A percentile compares a stretch with the other conserved stretches of the same genome.
phyloP scores from a whole-genome alignment of 2,888 invertebrate species.

The Ormia ochracea region DNA sequence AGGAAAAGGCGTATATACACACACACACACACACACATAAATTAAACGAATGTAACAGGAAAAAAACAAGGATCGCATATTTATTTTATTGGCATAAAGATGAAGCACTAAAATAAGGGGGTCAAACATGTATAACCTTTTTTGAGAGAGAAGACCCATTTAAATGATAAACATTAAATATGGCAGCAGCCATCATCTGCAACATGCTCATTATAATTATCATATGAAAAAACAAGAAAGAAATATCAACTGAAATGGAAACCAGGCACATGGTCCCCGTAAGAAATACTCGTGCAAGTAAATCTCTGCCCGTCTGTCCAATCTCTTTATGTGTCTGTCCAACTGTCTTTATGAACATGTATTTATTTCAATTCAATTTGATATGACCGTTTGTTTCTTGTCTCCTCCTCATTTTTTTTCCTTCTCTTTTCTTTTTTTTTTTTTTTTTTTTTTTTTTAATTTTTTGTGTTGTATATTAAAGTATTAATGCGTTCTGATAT shows the following conservation, averaged over 20 bases:
- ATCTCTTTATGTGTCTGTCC: too few relatives aligned
- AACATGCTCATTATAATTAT: conserved; percentile 41
- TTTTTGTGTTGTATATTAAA: neutral
- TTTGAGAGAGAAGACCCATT: conserved; percentile 57
- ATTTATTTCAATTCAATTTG: conserved; percentile 52
- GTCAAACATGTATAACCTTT: conserved; percentile 61
- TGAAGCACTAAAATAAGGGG: conserved; percentile 46
- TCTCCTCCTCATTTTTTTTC: conserved; percentile 5
- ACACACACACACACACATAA: neutral
- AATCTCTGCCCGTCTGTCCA: neutral
- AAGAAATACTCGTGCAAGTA: neutral
- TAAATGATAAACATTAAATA: conserved; percentile 60
- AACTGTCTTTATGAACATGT: conserved; percentile 6
- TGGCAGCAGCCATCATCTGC: conserved; percentile 47
- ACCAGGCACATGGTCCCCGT: conserved; percentile 2
- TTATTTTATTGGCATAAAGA: conserved; percentile 32
- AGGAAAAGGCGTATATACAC: neutral
- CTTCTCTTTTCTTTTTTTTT: too few relatives aligned
- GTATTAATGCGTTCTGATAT: conserved; percentile 59
- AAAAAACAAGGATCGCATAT: conserved; percentile 50
- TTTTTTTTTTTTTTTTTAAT: neutral
- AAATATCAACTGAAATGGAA: neutral
- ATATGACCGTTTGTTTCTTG: conserved; percentile 29
- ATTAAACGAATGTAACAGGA: conserved; percentile 43
- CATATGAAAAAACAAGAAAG: neutral